A percentile compares a stretch with the other conserved stretches of the same genome.
Conservation (phyloP, 2,797 vertebrate genomes). For the Luscinia luscinia region DNA sequence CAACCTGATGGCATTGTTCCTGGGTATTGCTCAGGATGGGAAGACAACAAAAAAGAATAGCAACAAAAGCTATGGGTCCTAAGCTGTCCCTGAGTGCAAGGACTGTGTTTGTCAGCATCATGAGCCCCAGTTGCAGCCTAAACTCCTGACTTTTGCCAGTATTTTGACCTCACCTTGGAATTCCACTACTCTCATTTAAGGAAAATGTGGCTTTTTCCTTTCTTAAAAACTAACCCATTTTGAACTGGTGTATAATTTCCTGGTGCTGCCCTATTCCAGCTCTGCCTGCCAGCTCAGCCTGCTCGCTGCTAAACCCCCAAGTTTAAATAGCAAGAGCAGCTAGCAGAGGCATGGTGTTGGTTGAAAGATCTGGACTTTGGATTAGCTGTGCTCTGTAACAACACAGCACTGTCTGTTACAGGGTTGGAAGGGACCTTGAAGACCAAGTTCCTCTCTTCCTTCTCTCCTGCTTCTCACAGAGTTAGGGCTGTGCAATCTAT, state of each 20-base stretch:
- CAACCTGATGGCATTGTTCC: neutral
- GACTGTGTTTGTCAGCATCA: neutral
- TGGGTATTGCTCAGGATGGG: neutral
- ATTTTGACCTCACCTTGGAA: neutral
- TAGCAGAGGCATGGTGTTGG: neutral
- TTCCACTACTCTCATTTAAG: neutral
- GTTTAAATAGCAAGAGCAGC: neutral
- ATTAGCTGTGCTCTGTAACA: conserved; percentile 9
- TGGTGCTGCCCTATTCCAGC: neutral
- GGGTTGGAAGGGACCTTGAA: neutral
- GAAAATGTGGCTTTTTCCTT: neutral
- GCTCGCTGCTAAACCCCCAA: neutral
- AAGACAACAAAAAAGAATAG: neutral
- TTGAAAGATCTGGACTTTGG: neutral
- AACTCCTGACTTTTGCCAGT: neutral
- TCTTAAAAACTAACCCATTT: neutral
- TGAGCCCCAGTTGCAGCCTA: neutral
- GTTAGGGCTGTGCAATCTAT: neutral
- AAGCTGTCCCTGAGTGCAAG: neutral
- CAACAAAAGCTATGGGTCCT: neutral
- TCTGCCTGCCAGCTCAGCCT: neutral
- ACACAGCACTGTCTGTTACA: neutral
- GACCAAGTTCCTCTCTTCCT: neutral
- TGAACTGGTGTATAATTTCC: neutral
- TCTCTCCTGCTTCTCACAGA: neutral